phyloP scores from a whole-genome alignment of 2,888 invertebrate species.

The Pristionchus mayeri region DNA sequence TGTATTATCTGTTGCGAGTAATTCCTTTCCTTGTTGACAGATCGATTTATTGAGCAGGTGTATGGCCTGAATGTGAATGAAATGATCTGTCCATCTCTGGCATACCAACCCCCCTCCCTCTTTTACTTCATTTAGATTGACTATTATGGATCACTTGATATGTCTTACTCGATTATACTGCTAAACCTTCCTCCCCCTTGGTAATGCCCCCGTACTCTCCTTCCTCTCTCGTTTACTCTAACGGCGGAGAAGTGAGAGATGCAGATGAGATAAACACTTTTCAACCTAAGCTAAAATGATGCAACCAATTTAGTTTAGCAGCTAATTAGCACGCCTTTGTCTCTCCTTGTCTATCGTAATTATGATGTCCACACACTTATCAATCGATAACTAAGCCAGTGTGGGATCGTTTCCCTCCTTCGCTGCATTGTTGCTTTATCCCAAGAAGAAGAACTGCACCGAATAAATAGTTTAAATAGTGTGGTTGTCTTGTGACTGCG shows the following conservation, averaged over 20 bases:
- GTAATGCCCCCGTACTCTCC: background rate
- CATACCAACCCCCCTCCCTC: background rate
- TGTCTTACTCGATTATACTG: slow-evolving; percentile 20
- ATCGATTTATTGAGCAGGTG: background rate
- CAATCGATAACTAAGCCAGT: background rate
- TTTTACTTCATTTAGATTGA: background rate
- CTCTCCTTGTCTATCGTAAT: background rate
- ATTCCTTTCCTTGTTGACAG: background rate
- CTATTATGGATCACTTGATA: slow-evolving; percentile 9
- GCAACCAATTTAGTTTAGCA: background rate
- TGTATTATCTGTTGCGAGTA: slow-evolving; percentile 26
- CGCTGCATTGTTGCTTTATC: slow-evolving; percentile 36
- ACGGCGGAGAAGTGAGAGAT: slow-evolving; percentile 2
- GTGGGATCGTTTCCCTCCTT: background rate
- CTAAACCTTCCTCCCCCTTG: background rate
- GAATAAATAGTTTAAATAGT: background rate
- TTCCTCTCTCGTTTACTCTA: background rate
- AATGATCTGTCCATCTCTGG: background rate
- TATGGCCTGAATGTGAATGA: too few relatives aligned
- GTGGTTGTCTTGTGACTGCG: background rate
- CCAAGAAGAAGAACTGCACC: background rate
- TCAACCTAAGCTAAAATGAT: background rate
- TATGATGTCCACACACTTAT: background rate
- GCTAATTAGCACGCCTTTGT: background rate
- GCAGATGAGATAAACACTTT: slow-evolving; percentile 22